phyloP scores from a whole-genome alignment of 2,113 vertebrate genomes.

The Thermophis baileyi region DNA sequence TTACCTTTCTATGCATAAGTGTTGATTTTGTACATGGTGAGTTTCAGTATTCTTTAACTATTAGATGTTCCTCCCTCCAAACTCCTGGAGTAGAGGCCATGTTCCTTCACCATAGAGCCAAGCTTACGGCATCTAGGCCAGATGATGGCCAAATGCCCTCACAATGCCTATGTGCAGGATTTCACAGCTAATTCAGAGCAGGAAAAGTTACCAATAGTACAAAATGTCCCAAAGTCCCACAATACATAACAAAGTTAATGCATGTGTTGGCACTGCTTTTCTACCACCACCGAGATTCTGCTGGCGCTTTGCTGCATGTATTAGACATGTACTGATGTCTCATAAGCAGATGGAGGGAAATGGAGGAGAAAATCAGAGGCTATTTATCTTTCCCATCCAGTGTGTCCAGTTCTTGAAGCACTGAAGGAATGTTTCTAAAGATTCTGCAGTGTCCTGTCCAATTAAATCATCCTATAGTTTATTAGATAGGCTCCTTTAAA shows the following conservation, averaged over 20 bases:
- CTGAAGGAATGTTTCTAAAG: neutral
- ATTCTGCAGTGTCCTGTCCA: neutral
- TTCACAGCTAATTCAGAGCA: neutral
- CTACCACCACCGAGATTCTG: neutral
- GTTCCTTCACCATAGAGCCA: neutral
- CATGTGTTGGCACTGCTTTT: neutral
- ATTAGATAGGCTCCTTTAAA: neutral
- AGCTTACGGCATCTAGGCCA: neutral
- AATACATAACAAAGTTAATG: neutral
- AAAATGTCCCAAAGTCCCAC: neutral
- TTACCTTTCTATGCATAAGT: neutral
- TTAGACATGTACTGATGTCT: neutral
- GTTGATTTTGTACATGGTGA: neutral
- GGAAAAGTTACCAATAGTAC: neutral
- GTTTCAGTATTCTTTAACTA: neutral
- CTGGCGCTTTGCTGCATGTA: neutral
- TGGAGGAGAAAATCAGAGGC: neutral
- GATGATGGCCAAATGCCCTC: neutral
- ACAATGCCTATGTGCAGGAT: neutral
- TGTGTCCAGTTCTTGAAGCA: neutral
- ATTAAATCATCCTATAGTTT: neutral
- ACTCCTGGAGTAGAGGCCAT: neutral
- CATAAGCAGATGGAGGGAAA: neutral
- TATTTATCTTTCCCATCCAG: neutral
- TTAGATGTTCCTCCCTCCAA: neutral